Evolutionary conservation across 2,888 invertebrate species (phyloP).

Genomic region (Neoitamus cyanurus): DNA sequence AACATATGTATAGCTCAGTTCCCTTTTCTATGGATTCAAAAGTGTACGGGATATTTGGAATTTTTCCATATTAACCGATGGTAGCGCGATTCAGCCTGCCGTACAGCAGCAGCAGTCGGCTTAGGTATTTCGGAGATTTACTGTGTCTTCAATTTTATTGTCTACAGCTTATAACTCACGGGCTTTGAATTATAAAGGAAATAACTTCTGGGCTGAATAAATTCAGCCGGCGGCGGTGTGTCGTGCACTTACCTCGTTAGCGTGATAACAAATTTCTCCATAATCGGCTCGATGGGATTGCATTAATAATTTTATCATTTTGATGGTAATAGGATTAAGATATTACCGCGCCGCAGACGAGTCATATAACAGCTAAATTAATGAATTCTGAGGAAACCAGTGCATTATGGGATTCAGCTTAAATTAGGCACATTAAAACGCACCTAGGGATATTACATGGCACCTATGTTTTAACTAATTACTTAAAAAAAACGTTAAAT

Average conservation of each 20-base stretch:
- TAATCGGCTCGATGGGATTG: constrained; percentile 5
- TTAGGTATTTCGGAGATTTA: constrained; percentile 18
- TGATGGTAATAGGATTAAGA: constrained; percentile 31
- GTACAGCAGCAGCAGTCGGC: background rate
- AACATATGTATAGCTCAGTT: background rate
- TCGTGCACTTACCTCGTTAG: background rate
- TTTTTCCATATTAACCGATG: background rate
- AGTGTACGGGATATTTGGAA: background rate
- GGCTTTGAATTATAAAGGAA: background rate
- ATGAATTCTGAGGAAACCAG: background rate
- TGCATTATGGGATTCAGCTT: background rate
- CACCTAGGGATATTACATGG: too few species aligned
- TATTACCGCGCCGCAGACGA: background rate
- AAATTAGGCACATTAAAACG: too few species aligned
- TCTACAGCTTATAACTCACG: background rate
- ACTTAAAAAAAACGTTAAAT: too few species aligned
- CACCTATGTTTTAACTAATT: too few species aligned
- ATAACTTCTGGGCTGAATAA: background rate
- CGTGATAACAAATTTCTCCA: background rate
- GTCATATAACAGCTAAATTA: background rate
- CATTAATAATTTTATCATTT: constrained; percentile 6
- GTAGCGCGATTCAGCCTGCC: background rate
- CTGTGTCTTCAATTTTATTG: background rate
- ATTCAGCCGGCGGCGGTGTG: background rate
- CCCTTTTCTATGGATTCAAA: background rate